These are phyloP conservation scores for Calliphora vicina DNA, from an alignment of 1,140 invertebrate species.

Conservation along the genomic window DNA sequence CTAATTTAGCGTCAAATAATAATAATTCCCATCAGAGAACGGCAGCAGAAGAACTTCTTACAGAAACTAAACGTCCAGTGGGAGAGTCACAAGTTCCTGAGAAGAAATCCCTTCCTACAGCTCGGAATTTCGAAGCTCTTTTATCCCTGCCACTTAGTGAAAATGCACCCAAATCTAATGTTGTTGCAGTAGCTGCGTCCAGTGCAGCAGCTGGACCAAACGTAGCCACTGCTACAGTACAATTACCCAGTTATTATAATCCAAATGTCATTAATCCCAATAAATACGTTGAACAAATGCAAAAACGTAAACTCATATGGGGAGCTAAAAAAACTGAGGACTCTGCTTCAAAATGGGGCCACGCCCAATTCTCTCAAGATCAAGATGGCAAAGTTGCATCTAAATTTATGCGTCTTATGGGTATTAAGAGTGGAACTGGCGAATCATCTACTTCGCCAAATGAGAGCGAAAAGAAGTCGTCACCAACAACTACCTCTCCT, in stretches of 20 bases:
- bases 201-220: background rate
- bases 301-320: constrained; percentile 91
- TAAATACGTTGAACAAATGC: constrained; percentile 83
- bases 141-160: constrained; percentile 38
- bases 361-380: constrained; percentile 86
- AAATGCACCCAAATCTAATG: constrained; percentile 38
- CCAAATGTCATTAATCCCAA: constrained; percentile 81
- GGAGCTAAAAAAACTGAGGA: constrained; percentile 72
- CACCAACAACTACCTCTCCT: constrained; percentile 34
- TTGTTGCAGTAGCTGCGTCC: constrained; percentile 35
- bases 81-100: constrained; percentile 14
- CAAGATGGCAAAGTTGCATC: constrained; percentile 87
- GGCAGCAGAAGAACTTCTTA: background rate
- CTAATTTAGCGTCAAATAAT: background rate
- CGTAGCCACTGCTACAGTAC: constrained; percentile 38
- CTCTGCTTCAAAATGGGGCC: constrained; percentile 77
- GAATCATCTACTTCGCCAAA: constrained; percentile 19
- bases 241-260: constrained; percentile 80
- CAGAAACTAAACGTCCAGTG: background rate
- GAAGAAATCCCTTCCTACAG: background rate
- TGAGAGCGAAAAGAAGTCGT: constrained; percentile 62
- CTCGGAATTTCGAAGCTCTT: constrained; percentile 36
- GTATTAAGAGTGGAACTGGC: constrained; percentile 70
- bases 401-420: constrained; percentile 97
- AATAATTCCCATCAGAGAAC: background rate